A percentile compares a stretch with the other conserved stretches of the same genome.
phyloP scores from a whole-genome alignment of 23 tunicate species.

The Botrylloides violaceus region DNA sequence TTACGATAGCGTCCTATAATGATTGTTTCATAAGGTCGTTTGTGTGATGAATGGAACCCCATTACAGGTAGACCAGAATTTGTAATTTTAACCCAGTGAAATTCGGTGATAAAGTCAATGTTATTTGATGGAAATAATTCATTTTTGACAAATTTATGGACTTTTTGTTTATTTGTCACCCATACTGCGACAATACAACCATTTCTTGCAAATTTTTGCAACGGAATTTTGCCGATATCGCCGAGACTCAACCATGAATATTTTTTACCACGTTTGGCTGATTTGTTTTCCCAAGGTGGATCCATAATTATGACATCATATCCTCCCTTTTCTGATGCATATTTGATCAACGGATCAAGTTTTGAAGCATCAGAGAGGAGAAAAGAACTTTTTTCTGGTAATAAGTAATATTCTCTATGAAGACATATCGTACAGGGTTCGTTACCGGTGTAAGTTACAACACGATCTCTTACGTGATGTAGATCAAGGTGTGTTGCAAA shows the following conservation, averaged over 20 bases:
- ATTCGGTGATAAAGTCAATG: slow-evolving; percentile 31
- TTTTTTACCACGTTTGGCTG: slow-evolving; percentile 68
- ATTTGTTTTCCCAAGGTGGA: slow-evolving; percentile 94
- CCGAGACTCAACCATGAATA: slow-evolving; percentile 49
- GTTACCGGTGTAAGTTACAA: slow-evolving; percentile 1
- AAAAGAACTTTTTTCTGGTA: slow-evolving; percentile 56
- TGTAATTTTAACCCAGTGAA: slow-evolving; percentile 87
- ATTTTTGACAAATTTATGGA: slow-evolving; percentile 44
- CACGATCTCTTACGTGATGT: not conserved
- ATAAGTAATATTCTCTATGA: slow-evolving; percentile 3
- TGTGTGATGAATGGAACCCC: slow-evolving; percentile 70
- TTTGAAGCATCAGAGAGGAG: slow-evolving; percentile 33
- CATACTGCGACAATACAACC: slow-evolving; percentile 46
- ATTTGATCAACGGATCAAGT: slow-evolving; percentile 24
- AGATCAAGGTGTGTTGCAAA: not conserved
- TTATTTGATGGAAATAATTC: slow-evolving; percentile 45
- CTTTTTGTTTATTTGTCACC: slow-evolving; percentile 78
- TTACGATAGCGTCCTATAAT: slow-evolving; percentile 35
- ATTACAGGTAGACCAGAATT: slow-evolving; percentile 38
- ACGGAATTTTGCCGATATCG: slow-evolving; percentile 28
- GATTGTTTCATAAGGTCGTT: slow-evolving; percentile 76
- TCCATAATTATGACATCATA: slow-evolving; percentile 62
- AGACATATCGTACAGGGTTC: not conserved
- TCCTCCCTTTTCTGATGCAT: slow-evolving; percentile 35
- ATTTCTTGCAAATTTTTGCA: slow-evolving; percentile 20